Percentiles rank a stretch among this genome's conserved stretches.
Conservation (phyloP, 2,888 invertebrate genomes). For the Lydus trimaculatus region DNA sequence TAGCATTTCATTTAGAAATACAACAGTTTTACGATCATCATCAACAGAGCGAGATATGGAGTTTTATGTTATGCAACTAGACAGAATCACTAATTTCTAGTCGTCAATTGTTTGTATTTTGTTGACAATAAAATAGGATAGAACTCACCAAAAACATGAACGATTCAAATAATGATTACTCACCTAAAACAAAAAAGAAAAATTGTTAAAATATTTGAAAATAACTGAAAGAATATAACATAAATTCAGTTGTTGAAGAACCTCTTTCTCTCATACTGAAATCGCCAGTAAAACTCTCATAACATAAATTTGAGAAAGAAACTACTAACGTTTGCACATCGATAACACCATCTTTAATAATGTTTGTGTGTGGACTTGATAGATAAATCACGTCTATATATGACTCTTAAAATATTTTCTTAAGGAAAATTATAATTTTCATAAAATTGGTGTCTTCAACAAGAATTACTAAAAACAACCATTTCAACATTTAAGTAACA, state of each 20-base stretch:
- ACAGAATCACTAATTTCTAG: constrained; percentile 20
- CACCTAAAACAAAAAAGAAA: background rate
- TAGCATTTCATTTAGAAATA: constrained; percentile 31
- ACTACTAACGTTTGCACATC: constrained; percentile 10
- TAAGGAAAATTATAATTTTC: no score
- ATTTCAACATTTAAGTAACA: constrained; percentile 2
- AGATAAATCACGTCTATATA: constrained; percentile 6
- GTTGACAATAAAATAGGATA: background rate
- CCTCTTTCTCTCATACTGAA: background rate
- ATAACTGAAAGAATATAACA: background rate
- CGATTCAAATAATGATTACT: background rate
- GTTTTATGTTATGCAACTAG: constrained; percentile 29
- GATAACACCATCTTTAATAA: constrained; percentile 2
- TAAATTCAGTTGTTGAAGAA: background rate
- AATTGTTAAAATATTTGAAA: background rate
- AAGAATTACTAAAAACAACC: no score
- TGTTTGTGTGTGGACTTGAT: constrained; percentile 7
- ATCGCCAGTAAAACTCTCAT: background rate
- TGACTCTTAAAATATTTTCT: background rate
- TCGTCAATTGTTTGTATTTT: constrained; percentile 7
- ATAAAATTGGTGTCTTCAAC: background rate
- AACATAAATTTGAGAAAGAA: constrained; percentile 3
- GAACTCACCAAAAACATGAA: background rate
- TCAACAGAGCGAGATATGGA: constrained; percentile 29
- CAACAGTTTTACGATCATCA: constrained; percentile 28